These are phyloP conservation scores for Thaumatotibia leucotreta DNA, from an alignment of 1,140 invertebrate species.

Conservation along the genomic window DNA sequence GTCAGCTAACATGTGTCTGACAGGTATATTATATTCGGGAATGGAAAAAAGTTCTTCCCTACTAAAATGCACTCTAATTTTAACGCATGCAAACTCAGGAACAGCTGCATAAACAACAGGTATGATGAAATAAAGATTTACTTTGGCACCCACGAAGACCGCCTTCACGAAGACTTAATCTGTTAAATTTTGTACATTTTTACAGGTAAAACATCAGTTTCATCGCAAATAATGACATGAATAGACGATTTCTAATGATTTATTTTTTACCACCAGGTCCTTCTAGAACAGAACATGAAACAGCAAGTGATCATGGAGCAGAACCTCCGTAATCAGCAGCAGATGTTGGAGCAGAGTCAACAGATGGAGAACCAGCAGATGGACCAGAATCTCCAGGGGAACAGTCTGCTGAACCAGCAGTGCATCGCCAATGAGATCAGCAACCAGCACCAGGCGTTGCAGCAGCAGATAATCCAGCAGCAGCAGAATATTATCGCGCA, in stretches of 20 bases:
- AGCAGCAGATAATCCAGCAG: slow-evolving; percentile 67
- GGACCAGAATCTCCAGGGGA: slow-evolving; percentile 42
- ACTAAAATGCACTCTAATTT: not conserved
- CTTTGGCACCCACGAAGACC: too few species aligned
- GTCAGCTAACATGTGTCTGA: too few species aligned
- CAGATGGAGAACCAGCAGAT: slow-evolving; percentile 24
- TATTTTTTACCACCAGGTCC: slow-evolving; percentile 31
- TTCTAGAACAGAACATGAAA: slow-evolving; percentile 39
- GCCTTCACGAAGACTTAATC: not conserved
- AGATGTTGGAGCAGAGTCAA: slow-evolving; percentile 48
- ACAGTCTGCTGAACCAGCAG: slow-evolving; percentile 44
- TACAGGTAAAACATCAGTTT: not conserved
- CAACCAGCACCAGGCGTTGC: slow-evolving; percentile 62
- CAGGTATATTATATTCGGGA: too few species aligned
- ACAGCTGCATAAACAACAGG: not conserved
- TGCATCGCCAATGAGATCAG: slow-evolving; percentile 55
- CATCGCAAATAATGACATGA: not conserved
- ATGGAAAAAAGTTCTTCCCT: too few species aligned
- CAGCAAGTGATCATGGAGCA: slow-evolving; percentile 64
- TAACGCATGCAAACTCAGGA: not conserved
- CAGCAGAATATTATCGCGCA: slow-evolving; percentile 67
- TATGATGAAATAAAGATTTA: not conserved
- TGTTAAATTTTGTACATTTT: slow-evolving; percentile 27
- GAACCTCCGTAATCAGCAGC: slow-evolving; percentile 25
- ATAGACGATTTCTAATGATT: not conserved